phyloP scores from a whole-genome alignment of 2,888 invertebrate genomes.

The Petrophora chlorosata region DNA sequence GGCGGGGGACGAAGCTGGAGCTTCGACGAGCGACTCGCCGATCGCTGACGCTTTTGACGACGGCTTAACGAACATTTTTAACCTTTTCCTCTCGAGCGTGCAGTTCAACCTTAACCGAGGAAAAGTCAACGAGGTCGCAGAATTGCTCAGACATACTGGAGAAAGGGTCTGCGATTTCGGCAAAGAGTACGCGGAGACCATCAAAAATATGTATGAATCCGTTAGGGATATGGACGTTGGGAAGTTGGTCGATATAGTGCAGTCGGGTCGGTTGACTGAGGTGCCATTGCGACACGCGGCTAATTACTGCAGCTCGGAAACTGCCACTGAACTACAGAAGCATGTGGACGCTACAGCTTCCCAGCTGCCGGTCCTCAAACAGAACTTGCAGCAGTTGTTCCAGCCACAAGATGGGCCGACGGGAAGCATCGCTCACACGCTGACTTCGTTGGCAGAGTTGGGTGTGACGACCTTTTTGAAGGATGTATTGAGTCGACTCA shows the following conservation, averaged over 20 bases:
- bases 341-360: constrained; percentile 13
- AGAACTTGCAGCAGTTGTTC: constrained; percentile 8
- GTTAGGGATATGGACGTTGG: constrained; percentile 30
- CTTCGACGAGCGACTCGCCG: constrained; percentile 21
- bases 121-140: constrained; percentile 34
- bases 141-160: constrained; percentile 30
- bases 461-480: not conserved
- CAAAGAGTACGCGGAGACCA: constrained; percentile 27
- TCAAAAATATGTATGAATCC: constrained; percentile 26
- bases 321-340: constrained; percentile 19
- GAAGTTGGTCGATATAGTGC: constrained; percentile 25
- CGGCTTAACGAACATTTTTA: constrained; percentile 38
- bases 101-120: constrained; percentile 29
- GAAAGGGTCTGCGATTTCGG: constrained; percentile 25
- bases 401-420: constrained; percentile 2
- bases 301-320: constrained; percentile 20
- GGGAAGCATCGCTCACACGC: not conserved
- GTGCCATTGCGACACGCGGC: constrained; percentile 24
- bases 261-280: constrained; percentile 26
- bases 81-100: constrained; percentile 36
- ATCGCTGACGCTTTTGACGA: constrained; percentile 40
- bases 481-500: not conserved
- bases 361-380: constrained; percentile 9
- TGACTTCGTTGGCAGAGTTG: not conserved
- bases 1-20: not conserved